A percentile compares a stretch with the other conserved stretches of the same genome.
Conservation (phyloP, 92 coral and sea anemone genomes). For the Isaurus tuberculatus region DNA sequence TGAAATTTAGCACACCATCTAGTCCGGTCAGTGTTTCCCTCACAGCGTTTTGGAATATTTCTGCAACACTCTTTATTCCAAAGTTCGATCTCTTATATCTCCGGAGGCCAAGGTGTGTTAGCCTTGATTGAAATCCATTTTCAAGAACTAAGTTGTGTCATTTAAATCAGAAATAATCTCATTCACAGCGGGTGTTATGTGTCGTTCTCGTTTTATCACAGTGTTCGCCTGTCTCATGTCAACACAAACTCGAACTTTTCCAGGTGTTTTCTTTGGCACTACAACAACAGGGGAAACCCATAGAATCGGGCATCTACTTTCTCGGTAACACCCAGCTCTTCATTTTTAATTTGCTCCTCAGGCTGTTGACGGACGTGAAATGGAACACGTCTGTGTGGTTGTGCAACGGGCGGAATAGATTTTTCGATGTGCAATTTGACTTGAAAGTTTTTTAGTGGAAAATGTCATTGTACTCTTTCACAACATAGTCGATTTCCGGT, state of each 20-base stretch:
- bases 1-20: conserved; percentile 48
- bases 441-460: neutral
- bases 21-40: conserved; percentile 50
- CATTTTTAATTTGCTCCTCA: conserved; percentile 36
- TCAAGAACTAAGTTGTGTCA: conserved; percentile 29
- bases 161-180: conserved; percentile 33
- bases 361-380: conserved; percentile 45
- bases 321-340: conserved; percentile 46
- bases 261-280: conserved; percentile 38
- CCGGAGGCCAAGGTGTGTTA: conserved; percentile 43
- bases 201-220: conserved; percentile 45
- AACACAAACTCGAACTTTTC: conserved; percentile 45
- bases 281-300: conserved; percentile 44
- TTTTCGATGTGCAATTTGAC: neutral
- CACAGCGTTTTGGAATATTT: conserved; percentile 58
- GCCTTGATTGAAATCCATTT: conserved; percentile 48
- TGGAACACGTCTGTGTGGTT: conserved; percentile 47
- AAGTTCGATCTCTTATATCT: conserved; percentile 40
- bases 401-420: conserved; percentile 4
- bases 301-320: conserved; percentile 42
- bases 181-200: conserved; percentile 45
- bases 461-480: conserved; percentile 21
- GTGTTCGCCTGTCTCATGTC: conserved; percentile 29
- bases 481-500: conserved; percentile 43
- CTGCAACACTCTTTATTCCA: conserved; percentile 58